Base-by-base conservation (phyloP, 37 sponge, comb jelly and placozoan species). In the Cliona cf. orientalis region DNA sequence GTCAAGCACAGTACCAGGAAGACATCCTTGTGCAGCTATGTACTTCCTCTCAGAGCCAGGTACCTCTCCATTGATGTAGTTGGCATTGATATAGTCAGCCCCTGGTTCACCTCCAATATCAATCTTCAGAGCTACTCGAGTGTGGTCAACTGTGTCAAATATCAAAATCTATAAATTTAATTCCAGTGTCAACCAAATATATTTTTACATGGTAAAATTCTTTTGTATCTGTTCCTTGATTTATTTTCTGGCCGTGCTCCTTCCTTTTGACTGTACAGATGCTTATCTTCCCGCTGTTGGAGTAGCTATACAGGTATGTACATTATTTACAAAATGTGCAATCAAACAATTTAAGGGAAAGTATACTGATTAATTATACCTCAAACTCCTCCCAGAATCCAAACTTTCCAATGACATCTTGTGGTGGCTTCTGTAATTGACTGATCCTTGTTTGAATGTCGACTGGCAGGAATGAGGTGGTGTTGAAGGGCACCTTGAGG, bases 381-480 rank as follows among this genome's bases (percentile, higher is more conserved):
- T 94, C 95, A 79, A 94, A 94, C 73, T 94, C 95, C 79, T 94
- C 95, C 84, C 87, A 91, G 70, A 94, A 94, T n/a, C 95, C 95
- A 68, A 80, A 78, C 69, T 90, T 90, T 38, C 92, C 92, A 53
- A 71, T 78, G 42, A 26, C 66, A 42, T 91, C 92, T 14, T 78
- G 31, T 0, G 22, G 25, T 23, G 28, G 34, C 53, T 87, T 84
- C 41, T 43, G 55, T 68, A 91, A 59, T 12, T 87, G 83, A 22
- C 49, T 21, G 22, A 91, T 80, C 39, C 92, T 60, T 22, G 76
- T 53, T 0, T 64, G 39, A 69, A 91, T 91, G 60, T 72, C 28
- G 0, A 53, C 31, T 25, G 82, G 43, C 34, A 74, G 81, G 36
- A 91, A 41, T 6, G 80, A 43, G 43, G 92, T 88, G 41, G 88